A percentile compares a stretch with the other conserved stretches of the same genome.
These are phyloP conservation scores for Procavia capensis DNA, from an alignment of 2,113 vertebrate genomes.

Conservation along the genomic window DNA sequence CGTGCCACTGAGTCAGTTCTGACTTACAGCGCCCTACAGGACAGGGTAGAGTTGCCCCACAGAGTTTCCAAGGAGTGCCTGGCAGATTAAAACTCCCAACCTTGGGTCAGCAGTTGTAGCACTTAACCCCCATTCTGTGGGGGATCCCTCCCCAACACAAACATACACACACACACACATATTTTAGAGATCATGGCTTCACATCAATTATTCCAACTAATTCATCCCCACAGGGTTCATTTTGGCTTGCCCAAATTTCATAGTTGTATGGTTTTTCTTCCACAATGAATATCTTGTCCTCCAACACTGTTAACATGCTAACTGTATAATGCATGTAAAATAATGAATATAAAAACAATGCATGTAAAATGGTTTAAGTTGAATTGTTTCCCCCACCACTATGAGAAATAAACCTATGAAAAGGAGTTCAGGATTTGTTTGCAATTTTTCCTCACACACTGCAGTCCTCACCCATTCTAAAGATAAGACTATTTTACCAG, in stretches of 20 bases:
- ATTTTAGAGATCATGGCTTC: neutral
- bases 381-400: neutral
- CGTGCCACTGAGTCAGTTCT: no score
- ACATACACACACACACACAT: no score
- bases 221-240: neutral
- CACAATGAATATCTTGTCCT: neutral
- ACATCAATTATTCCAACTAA: neutral
- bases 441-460: neutral
- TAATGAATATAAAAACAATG: neutral
- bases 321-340: neutral
- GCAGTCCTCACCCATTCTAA: neutral
- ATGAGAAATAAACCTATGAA: no score
- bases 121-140: no score
- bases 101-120: no score
- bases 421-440: no score
- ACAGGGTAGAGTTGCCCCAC: no score
- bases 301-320: neutral
- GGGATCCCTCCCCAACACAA: no score
- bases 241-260: neutral
- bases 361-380: neutral
- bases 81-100: no score
- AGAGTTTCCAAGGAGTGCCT: no score
- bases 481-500: neutral
- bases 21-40: no score
- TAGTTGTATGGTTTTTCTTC: neutral